Evolutionary conservation across 2,888 invertebrate genomes (phyloP).

Genomic region (Dexiosoma caninum): DNA sequence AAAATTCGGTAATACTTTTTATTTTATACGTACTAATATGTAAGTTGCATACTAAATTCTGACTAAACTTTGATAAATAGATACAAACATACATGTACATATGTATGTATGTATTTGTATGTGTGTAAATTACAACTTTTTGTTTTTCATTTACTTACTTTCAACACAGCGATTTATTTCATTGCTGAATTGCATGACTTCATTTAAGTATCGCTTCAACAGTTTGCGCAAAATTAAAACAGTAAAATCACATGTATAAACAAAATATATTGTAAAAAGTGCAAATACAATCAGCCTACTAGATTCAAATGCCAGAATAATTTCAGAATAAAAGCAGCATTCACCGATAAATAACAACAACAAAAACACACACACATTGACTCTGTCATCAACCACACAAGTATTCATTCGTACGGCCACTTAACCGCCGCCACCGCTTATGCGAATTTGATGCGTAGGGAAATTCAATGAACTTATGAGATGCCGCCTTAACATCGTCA

Average conservation of each 20-base stretch:
- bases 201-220: constrained; percentile 47
- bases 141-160: not conserved
- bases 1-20: too few relatives aligned
- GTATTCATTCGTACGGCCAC: not conserved
- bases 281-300: constrained; percentile 17
- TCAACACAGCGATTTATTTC: not conserved
- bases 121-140: not conserved
- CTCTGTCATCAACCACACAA: constrained; percentile 24
- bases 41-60: too few relatives aligned
- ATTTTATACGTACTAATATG: too few relatives aligned
- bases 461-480: constrained; percentile 43
- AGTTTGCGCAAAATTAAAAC: constrained; percentile 35
- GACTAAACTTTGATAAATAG: not conserved
- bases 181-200: constrained; percentile 50
- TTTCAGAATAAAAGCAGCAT: constrained; percentile 3
- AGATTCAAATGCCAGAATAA: constrained; percentile 6
- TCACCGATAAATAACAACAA: constrained; percentile 26
- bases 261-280: not conserved
- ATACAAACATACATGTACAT: not conserved
- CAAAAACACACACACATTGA: constrained; percentile 1
- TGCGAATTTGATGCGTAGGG: constrained; percentile 28
- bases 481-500: constrained; percentile 49
- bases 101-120: not conserved
- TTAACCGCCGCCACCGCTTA: constrained; percentile 22
- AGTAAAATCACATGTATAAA: constrained; percentile 17